Percentiles rank a stretch among this genome's conserved stretches.
Evolutionary conservation across 2,888 invertebrate genomes (phyloP).

Genomic region (Leuctra nigra): DNA sequence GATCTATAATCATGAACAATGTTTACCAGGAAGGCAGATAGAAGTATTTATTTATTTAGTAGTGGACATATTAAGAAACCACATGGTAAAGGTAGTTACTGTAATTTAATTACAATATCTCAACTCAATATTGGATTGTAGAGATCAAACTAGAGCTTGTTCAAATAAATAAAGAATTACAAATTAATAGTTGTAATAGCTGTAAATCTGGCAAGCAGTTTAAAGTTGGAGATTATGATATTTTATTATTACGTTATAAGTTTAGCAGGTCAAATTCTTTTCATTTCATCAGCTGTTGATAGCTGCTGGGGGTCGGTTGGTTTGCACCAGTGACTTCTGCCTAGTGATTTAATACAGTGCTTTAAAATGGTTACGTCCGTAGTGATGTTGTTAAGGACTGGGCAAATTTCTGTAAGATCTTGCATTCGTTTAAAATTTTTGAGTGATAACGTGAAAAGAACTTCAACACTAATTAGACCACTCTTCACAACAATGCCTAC

Average conservation of each 20-base stretch:
- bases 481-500: background rate
- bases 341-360: too few relatives aligned
- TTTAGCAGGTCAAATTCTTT: background rate
- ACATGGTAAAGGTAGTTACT: too few relatives aligned
- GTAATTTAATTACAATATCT: too few relatives aligned
- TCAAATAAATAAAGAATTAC: background rate
- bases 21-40: too few relatives aligned
- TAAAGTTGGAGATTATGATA: background rate
- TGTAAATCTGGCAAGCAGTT: background rate
- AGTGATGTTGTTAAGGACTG: slow-evolving; percentile 5
- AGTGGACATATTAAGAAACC: too few relatives aligned
- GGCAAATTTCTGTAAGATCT: slow-evolving; percentile 12
- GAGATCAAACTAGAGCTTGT: background rate
- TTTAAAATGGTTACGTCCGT: slow-evolving; percentile 20
- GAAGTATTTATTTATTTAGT: too few relatives aligned
- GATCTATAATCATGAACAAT: too few relatives aligned
- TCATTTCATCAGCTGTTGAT: background rate
- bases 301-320: background rate
- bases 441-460: background rate
- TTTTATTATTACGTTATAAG: background rate
- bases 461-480: background rate
- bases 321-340: too few relatives aligned
- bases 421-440: background rate
- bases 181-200: background rate
- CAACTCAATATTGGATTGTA: background rate